Evolutionary conservation across 2,797 vertebrate genomes (phyloP).

Genomic region (Darevskia mixta): DNA sequence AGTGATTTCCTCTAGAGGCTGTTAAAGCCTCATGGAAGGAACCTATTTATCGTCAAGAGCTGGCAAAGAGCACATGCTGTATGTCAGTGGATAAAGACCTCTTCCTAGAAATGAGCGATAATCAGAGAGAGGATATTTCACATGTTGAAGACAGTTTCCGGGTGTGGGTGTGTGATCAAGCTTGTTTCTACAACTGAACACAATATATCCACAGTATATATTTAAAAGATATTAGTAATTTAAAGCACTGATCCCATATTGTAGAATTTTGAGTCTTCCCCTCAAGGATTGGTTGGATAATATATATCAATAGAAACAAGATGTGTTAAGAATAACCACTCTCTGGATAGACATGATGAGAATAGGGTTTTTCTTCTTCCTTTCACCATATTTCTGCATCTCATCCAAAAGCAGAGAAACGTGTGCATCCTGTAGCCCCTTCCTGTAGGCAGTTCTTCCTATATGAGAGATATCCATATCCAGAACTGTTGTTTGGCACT

Average conservation of each 20-base stretch:
- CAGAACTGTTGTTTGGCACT: no score
- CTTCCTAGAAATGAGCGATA: constrained; percentile 61
- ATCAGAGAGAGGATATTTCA: constrained; percentile 50
- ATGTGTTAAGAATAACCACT: background rate
- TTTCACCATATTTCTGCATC: background rate
- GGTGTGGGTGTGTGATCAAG: constrained; percentile 30
- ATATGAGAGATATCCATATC: no score
- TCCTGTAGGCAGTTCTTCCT: background rate
- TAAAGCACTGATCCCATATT: constrained; percentile 36
- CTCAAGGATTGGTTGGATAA: constrained; percentile 1
- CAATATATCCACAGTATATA: constrained; percentile 37
- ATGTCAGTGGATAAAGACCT: constrained; percentile 54
- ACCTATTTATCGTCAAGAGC: constrained; percentile 30
- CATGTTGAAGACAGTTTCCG: constrained; percentile 19
- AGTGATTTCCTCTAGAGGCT: constrained; percentile 37
- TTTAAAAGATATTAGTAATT: constrained; percentile 45
- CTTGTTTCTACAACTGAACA: constrained; percentile 38
- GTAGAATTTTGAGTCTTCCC: constrained; percentile 44
- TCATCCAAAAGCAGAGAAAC: background rate
- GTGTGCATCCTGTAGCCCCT: background rate
- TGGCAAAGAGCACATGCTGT: constrained; percentile 12
- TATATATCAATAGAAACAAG: background rate
- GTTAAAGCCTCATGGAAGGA: constrained; percentile 29
- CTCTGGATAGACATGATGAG: background rate
- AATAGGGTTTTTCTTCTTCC: background rate